These are phyloP conservation scores for Mylabris sibirica DNA, from an alignment of 2,888 invertebrate genomes.

Conservation along the genomic window DNA sequence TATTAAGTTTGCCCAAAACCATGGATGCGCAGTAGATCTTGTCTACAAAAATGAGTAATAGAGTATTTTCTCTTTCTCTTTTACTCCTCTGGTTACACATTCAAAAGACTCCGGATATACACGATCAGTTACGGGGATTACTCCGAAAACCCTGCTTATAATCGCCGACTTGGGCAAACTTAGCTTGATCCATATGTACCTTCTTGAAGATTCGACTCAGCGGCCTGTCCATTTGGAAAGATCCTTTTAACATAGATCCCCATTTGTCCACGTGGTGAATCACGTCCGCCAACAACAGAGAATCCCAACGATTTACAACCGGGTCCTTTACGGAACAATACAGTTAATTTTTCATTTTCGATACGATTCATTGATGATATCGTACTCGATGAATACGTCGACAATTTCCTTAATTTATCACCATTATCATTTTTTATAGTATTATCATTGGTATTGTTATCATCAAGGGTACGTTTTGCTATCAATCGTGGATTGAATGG, in stretches of 20 bases:
- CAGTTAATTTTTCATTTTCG: slow-evolving; percentile 50
- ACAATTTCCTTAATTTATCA: background rate
- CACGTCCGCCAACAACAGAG: slow-evolving; percentile 87
- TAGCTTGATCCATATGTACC: too few relatives aligned
- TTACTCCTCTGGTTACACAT: too few relatives aligned
- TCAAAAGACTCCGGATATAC: too few relatives aligned
- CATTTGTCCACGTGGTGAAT: slow-evolving; percentile 85
- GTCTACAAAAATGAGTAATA: too few relatives aligned
- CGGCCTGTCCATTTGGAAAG: slow-evolving; percentile 85
- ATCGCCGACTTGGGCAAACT: too few relatives aligned
- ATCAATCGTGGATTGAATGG: slow-evolving; percentile 3
- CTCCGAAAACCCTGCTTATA: too few relatives aligned
- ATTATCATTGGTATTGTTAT: background rate
- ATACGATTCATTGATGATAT: slow-evolving; percentile 10
- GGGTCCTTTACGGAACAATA: slow-evolving; percentile 79
- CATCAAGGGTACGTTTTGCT: slow-evolving; percentile 11
- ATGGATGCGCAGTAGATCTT: too few relatives aligned
- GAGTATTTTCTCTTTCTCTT: too few relatives aligned
- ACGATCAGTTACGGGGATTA: too few relatives aligned
- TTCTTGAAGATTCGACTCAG: slow-evolving; percentile 82
- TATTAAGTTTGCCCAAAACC: too few relatives aligned
- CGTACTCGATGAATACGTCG: slow-evolving; percentile 4
- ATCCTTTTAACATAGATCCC: slow-evolving; percentile 90
- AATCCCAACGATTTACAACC: slow-evolving; percentile 87
- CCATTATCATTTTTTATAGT: background rate